A percentile compares a stretch with the other conserved stretches of the same genome.
Evolutionary conservation across 1,140 invertebrate genomes (phyloP).

Genomic region (Helicoverpa zea): DNA sequence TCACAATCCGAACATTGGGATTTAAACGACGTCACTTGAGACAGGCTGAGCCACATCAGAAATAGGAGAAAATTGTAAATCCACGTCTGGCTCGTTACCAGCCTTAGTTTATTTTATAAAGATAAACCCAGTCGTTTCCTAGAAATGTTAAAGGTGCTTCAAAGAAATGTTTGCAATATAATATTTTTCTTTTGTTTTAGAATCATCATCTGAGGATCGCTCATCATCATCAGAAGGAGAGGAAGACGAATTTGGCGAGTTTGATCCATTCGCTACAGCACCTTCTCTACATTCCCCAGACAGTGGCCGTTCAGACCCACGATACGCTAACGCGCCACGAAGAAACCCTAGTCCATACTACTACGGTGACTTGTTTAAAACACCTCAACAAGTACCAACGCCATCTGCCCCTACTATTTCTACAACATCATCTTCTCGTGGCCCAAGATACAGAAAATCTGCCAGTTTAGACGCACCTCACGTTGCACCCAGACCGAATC

Average conservation of each 20-base stretch:
- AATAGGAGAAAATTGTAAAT: constrained; percentile 53
- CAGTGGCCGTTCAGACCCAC: constrained; percentile 84
- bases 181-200: constrained; percentile 71
- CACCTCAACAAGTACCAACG: constrained; percentile 70
- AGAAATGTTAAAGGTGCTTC: not conserved
- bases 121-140: not conserved
- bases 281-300: constrained; percentile 83
- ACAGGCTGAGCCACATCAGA: constrained; percentile 68
- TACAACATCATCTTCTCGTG: constrained; percentile 79
- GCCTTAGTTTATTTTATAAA: constrained; percentile 66
- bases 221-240: constrained; percentile 80
- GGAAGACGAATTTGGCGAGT: constrained; percentile 84
- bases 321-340: constrained; percentile 86
- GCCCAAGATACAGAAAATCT: constrained; percentile 87
- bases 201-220: constrained; percentile 81
- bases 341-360: constrained; percentile 93
- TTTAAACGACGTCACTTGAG: constrained; percentile 77
- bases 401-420: constrained; percentile 76
- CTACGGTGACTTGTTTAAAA: constrained; percentile 91
- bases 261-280: constrained; percentile 81
- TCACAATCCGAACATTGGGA: constrained; percentile 66
- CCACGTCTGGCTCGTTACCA: constrained; percentile 65
- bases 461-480: constrained; percentile 90
- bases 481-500: constrained; percentile 82
- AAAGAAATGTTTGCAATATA: constrained; percentile 14